Percentiles rank a stretch among this genome's conserved stretches.
phyloP scores from a whole-genome alignment of 2,797 vertebrate genomes.

The Glossophaga mutica region DNA sequence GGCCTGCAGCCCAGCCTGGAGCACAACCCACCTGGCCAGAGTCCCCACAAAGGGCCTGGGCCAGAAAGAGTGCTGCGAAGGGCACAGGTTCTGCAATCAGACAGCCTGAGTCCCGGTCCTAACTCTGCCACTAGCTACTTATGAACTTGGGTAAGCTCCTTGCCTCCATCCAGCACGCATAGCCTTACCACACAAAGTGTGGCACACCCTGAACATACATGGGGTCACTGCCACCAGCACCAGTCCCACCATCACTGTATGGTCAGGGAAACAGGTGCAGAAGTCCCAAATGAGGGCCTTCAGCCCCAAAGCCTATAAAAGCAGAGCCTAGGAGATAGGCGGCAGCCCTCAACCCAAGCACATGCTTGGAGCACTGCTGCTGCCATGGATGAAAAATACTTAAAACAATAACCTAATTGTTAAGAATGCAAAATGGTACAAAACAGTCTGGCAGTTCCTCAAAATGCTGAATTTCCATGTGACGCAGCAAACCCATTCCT shows the following conservation, averaged over 20 bases:
- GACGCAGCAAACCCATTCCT: not conserved
- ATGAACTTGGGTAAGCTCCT: not conserved
- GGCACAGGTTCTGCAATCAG: not conserved
- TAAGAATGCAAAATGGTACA: not conserved
- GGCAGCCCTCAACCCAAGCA: not conserved
- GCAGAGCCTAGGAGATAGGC: not conserved
- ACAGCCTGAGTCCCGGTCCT: not conserved
- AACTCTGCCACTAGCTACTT: not conserved
- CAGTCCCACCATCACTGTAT: not conserved
- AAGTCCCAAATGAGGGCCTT: not conserved
- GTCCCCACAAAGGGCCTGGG: not conserved
- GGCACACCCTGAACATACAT: not conserved
- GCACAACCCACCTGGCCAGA: not conserved
- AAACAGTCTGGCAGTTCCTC: not conserved
- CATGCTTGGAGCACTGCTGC: fast-evolving
- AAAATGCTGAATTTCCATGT: not conserved
- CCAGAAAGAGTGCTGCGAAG: not conserved
- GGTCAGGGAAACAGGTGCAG: not conserved
- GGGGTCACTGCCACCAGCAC: not conserved
- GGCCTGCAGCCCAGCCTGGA: not conserved
- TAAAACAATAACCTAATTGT: not conserved
- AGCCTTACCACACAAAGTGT: not conserved
- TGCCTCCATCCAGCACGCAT: not conserved
- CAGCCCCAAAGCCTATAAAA: fast-evolving
- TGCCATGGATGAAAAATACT: not conserved